A percentile compares a stretch with the other conserved stretches of the same genome.
Conservation (phyloP, 2,113 vertebrate genomes). For the Felis catus region F.catus_Fca126_mat1.0 CM031412.1:98487501-98488000, state of each 20-base stretch:
- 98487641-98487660: not conserved
- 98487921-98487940: not conserved
- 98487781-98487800: not conserved
- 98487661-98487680: not conserved
- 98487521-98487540: not conserved
- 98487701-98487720: not conserved
- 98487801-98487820: not conserved
- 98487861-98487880: not conserved
- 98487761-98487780: not conserved
- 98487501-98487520: not conserved
- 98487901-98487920: not conserved
- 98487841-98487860: not conserved
- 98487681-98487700: not conserved
- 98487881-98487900: not conserved
- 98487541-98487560: not conserved
- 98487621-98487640: not conserved
- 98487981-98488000: not conserved
- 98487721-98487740: not conserved
- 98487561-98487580: conserved; percentile 15
- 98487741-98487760: not conserved
- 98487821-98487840: not conserved
- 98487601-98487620: not conserved
- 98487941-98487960: not conserved
- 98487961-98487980: not conserved
- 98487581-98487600: not conserved